phyloP scores from a whole-genome alignment of 2,797 vertebrate genomes.

The Helarctos malayanus region DNA sequence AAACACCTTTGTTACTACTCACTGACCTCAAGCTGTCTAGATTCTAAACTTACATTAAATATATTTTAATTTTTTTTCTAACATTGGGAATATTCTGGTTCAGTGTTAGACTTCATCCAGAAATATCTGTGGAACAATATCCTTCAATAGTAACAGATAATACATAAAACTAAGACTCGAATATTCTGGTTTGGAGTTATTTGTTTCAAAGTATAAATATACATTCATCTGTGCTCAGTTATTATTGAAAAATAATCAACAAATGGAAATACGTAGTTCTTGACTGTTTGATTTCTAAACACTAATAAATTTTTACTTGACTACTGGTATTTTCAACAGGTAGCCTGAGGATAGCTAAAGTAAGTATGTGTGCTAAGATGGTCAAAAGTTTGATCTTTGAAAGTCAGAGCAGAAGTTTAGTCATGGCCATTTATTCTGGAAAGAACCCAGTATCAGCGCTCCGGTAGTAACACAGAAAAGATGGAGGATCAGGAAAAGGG shows the following conservation, averaged over 20 bases:
- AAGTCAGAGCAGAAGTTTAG: neutral
- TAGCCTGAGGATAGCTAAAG: neutral
- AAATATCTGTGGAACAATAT: neutral
- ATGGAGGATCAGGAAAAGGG: neutral
- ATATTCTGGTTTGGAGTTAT: constrained; percentile 8
- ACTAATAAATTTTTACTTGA: constrained; percentile 2
- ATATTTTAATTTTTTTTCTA: constrained; percentile 33
- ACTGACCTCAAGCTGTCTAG: neutral
- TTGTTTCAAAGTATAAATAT: constrained; percentile 30
- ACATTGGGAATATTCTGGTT: neutral
- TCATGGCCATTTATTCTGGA: neutral
- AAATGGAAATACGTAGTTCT: constrained; percentile 20
- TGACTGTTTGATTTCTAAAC: neutral
- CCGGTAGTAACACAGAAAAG: neutral
- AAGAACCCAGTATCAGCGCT: neutral
- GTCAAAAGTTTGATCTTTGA: constrained; percentile 11
- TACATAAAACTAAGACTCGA: constrained; percentile 16
- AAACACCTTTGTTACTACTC: constrained; percentile 29
- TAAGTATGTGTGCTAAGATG: neutral
- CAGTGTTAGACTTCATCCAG: neutral
- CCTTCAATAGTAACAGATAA: neutral
- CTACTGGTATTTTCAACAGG: neutral
- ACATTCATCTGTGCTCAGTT: neutral
- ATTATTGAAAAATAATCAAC: constrained; percentile 19
- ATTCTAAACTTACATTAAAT: constrained; percentile 8